Evolutionary conservation across 2,113 vertebrate genomes (phyloP).

Genomic region (Lycaon pictus): DNA sequence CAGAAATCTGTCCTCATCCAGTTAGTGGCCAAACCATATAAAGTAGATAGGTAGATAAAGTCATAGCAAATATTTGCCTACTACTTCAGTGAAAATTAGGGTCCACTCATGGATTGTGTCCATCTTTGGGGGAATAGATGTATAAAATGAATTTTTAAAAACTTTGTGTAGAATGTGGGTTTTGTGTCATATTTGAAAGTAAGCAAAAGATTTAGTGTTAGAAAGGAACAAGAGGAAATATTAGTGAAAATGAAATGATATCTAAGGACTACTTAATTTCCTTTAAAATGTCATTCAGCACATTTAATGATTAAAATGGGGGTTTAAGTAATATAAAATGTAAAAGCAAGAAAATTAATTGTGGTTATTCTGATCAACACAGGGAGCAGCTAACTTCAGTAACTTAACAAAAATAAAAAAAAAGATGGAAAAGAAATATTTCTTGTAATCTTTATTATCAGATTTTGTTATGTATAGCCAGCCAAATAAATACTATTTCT

Average conservation of each 20-base stretch:
- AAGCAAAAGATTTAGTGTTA: neutral
- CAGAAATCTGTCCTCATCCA: neutral
- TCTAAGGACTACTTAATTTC: conserved; percentile 27
- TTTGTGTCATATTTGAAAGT: conserved; percentile 29
- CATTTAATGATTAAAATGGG: conserved; percentile 17
- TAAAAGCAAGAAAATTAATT: conserved; percentile 11
- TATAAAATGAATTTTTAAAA: neutral
- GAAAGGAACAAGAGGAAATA: neutral
- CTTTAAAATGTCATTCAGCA: conserved; percentile 4
- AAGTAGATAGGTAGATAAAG: conserved; percentile 36
- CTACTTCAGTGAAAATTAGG: neutral
- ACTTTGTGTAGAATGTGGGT: neutral
- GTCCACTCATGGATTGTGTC: neutral
- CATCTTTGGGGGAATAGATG: neutral
- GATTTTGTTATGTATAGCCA: neutral
- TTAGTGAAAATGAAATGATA: neutral
- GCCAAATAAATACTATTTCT: neutral
- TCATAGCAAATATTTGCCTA: conserved; percentile 54
- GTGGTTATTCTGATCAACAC: neutral
- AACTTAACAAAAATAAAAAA: neutral
- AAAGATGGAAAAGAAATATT: neutral
- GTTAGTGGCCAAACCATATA: neutral
- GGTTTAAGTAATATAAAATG: conserved; percentile 29
- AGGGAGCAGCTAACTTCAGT: neutral
- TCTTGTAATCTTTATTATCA: neutral